Percentiles rank a stretch among this genome's conserved stretches.
Conservation (phyloP, 2,113 vertebrate genomes). For the Ranitomeya imitator region DNA sequence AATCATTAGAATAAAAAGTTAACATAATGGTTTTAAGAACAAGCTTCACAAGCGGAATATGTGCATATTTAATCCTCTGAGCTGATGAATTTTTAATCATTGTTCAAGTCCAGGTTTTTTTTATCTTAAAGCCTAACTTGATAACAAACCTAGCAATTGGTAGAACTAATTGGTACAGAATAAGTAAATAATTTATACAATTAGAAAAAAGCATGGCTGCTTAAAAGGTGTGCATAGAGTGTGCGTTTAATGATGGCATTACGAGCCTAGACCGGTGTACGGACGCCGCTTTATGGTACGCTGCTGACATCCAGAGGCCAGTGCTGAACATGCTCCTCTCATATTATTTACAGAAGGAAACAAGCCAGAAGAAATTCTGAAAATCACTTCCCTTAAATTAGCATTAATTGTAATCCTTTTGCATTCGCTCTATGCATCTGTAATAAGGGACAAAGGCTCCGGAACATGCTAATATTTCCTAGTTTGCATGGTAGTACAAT, state of each 20-base stretch:
- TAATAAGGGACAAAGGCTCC: constrained; percentile 23
- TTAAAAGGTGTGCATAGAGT: constrained; percentile 70
- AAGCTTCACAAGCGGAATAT: constrained; percentile 76
- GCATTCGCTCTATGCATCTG: constrained; percentile 2
- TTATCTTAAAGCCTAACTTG: constrained; percentile 82
- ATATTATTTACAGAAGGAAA: constrained; percentile 59
- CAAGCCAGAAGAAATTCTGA: neutral
- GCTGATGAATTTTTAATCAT: constrained; percentile 83
- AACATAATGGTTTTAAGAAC: constrained; percentile 81
- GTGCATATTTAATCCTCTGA: constrained; percentile 82
- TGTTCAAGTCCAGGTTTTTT: constrained; percentile 78
- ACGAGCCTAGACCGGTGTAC: constrained; percentile 32
- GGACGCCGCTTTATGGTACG: constrained; percentile 62
- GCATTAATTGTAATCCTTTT: neutral
- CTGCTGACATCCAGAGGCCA: constrained; percentile 81
- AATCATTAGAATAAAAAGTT: constrained; percentile 82
- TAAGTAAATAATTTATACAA: constrained; percentile 82
- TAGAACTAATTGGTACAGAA: constrained; percentile 84
- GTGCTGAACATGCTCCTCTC: constrained; percentile 59
- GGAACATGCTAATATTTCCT: constrained; percentile 16
- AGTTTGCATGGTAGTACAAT: neutral
- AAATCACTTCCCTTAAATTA: constrained; percentile 6
- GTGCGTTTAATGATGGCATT: constrained; percentile 64
- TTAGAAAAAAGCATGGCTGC: constrained; percentile 69
- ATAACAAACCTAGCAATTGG: constrained; percentile 81